phyloP scores from a whole-genome alignment of 2,113 vertebrate species.

The Argyrosomus japonicus region DNA sequence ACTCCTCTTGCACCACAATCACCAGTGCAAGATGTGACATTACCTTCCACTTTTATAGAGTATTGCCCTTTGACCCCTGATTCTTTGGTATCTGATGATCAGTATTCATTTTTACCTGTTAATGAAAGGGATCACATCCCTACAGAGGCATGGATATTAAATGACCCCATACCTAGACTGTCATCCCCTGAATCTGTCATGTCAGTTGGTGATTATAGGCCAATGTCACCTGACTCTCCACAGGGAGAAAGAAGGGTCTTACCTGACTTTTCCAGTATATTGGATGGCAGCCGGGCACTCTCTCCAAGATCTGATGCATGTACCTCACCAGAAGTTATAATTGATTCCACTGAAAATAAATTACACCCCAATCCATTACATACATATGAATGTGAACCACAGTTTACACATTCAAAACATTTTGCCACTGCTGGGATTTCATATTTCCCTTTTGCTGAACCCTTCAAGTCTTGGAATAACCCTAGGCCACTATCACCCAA shows the following conservation, averaged over 20 bases:
- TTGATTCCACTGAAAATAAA: constrained; percentile 24
- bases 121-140: constrained; percentile 24
- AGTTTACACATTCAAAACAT: background rate
- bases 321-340: constrained; percentile 31
- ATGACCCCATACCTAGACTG: constrained; percentile 41
- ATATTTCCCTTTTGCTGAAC: constrained; percentile 3
- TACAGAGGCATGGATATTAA: constrained; percentile 33
- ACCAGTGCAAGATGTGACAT: constrained; percentile 13
- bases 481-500: constrained; percentile 4
- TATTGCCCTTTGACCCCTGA: constrained; percentile 28
- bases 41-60: constrained; percentile 24
- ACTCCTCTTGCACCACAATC: constrained; percentile 13
- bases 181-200: constrained; percentile 76
- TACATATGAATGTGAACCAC: background rate
- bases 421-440: constrained; percentile 2
- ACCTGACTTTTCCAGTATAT: constrained; percentile 21
- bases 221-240: constrained; percentile 72
- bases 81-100: constrained; percentile 34
- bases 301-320: constrained; percentile 36
- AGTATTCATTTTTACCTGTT: constrained; percentile 32
- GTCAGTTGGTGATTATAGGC: constrained; percentile 72
- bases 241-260: constrained; percentile 5
- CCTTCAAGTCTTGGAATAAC: constrained; percentile 6
- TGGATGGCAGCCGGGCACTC: constrained; percentile 14
- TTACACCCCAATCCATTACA: background rate